Evolutionary conservation across 2,797 vertebrate species (phyloP).

Genomic region (Corythornis leucogaster): DNA sequence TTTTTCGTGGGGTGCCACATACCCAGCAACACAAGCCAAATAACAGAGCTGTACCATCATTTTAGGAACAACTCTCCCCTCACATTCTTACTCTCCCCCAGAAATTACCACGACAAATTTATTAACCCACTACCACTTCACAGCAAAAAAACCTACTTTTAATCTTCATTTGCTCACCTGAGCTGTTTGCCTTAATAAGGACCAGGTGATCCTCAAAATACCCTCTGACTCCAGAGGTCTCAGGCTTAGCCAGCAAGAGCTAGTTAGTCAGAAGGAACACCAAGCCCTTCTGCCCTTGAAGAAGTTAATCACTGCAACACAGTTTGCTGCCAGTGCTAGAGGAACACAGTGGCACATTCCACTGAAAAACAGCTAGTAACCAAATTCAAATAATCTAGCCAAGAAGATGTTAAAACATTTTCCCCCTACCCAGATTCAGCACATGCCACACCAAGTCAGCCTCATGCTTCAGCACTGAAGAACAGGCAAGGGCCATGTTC

Average conservation of each 20-base stretch:
- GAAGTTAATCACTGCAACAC: background rate
- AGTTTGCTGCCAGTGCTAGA: background rate
- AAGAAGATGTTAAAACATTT: background rate
- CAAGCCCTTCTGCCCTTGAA: background rate
- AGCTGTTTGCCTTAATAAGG: background rate
- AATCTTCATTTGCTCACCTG: background rate
- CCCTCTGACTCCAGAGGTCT: background rate
- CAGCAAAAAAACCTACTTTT: background rate
- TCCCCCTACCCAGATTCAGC: background rate
- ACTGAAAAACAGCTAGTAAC: background rate
- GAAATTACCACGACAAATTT: background rate
- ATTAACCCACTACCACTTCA: background rate
- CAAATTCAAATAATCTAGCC: background rate
- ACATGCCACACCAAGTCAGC: background rate
- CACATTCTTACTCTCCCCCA: background rate
- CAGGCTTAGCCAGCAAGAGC: background rate
- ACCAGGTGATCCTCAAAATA: background rate
- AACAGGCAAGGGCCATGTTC: background rate
- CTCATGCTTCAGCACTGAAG: background rate
- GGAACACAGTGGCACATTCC: background rate
- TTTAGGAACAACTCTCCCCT: background rate
- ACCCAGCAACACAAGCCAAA: background rate
- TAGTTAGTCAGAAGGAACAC: background rate
- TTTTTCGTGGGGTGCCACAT: background rate
- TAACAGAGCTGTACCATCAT: background rate